These are phyloP conservation scores for Leptarthrus brevirostris DNA, from an alignment of 2,888 invertebrate species.

Conservation along the genomic window DNA sequence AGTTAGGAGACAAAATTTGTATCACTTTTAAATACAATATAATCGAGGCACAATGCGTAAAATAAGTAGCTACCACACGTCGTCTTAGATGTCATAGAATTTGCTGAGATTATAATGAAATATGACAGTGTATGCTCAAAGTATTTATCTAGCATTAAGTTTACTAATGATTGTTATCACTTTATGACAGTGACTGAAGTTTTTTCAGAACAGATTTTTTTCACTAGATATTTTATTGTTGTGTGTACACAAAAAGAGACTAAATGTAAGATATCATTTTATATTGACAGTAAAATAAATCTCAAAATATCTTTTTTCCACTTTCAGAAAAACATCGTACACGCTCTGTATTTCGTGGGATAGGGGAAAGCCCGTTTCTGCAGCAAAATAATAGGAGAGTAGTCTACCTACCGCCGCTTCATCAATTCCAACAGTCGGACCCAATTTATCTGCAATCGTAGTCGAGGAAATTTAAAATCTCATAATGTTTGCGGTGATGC, in stretches of 20 bases:
- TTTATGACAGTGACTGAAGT: background rate
- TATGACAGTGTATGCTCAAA: background rate
- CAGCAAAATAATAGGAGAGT: background rate
- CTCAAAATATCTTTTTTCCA: background rate
- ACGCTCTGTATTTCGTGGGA: no score
- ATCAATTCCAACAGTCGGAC: background rate
- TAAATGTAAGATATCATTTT: slow-evolving; percentile 16
- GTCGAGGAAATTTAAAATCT: slow-evolving; percentile 54
- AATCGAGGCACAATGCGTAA: background rate
- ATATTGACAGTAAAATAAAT: slow-evolving; percentile 26
- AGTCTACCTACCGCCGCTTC: background rate
- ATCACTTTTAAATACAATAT: no score
- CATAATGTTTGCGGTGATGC: slow-evolving; percentile 91
- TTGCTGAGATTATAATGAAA: background rate
- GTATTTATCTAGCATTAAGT: background rate
- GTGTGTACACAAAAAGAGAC: background rate
- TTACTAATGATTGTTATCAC: background rate
- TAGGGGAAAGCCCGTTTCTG: background rate
- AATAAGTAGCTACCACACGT: background rate
- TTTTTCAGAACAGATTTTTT: background rate
- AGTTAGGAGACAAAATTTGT: no score
- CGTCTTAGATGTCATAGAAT: background rate
- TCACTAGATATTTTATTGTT: background rate
- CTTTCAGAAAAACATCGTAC: slow-evolving; percentile 25
- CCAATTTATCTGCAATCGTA: background rate